Base-by-base conservation (phyloP, 2,113 vertebrate species). In the Brachypteracias leptosomus region DNA sequence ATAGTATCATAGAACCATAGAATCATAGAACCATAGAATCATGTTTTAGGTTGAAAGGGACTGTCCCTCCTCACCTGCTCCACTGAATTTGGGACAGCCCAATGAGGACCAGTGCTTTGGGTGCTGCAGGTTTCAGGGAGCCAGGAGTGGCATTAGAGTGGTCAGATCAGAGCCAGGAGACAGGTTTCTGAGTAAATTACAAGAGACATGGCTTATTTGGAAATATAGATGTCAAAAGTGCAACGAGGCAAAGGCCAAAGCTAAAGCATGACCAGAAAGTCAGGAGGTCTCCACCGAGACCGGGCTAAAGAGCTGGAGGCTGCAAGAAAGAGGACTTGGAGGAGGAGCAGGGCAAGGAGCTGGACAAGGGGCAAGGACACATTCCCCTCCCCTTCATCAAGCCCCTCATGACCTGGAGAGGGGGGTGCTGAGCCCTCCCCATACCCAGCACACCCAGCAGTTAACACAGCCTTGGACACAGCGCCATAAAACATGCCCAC, bases 371-470 rank as follows among this genome's bases (percentile, higher is more conserved):
- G 42, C 42, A 42, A 42, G 42, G 42, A 6, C 1, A 3, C 22
- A 35, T 1, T 1, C 8, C 35, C 1, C 1, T 58, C 8, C 3
- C 33, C 44, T 18, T 46, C 52, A 29, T 3, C 1, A 0, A 71
- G 3, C 12, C 35, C 49, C 29, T 62, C 5, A 0, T 10, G 49
- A 57, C 21, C 54, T 33, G 21, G 51, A 10, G 0, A 3, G 3
- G 66, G 40, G 74, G 59, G 6, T 52, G 51, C 68, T 71, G 73
- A 89, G 18, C 44, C 21, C 15, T n/a, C 2, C 0, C 1, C 1
- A 33, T 19, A 7, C 58, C 70, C 65, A 70, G 8, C 24, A 8
- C 58, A 17, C 66, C 33, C 52, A 12, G 57, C 44, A 72, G 42
- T 38, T 14, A 42, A 68, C 52, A 29, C 61, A 65, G 35, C 18